Conservation (phyloP, 2,113 vertebrate species). For the Pangasianodon gigas region DNA sequence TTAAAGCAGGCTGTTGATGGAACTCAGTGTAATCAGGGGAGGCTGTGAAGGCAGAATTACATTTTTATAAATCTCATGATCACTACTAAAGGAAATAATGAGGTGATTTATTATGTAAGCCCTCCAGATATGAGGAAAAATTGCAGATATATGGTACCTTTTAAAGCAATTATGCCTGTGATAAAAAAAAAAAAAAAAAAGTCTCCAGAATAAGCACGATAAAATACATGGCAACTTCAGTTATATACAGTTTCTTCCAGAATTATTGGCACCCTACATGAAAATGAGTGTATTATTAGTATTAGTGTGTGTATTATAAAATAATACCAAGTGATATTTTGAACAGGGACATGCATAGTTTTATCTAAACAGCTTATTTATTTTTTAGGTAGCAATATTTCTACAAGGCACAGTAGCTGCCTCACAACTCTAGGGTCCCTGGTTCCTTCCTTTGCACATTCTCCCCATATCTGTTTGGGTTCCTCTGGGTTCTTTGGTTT, state of each 20-base stretch:
- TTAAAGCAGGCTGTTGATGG: constrained; percentile 13
- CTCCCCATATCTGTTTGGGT: not conserved
- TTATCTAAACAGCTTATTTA: not conserved
- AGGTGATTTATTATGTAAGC: constrained; percentile 17
- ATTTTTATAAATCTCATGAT: constrained; percentile 32
- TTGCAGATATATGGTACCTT: not conserved
- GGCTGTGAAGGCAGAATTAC: constrained; percentile 11
- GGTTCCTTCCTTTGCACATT: not conserved
- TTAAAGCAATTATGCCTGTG: not conserved
- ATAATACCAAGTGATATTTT: not conserved
- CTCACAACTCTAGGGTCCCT: not conserved
- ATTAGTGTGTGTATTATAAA: not conserved
- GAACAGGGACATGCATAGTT: not conserved
- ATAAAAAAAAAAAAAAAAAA: not conserved
- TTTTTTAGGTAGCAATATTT: not conserved
- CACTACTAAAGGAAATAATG: constrained; percentile 15
- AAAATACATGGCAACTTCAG: not conserved
- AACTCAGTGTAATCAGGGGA: not conserved
- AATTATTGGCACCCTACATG: not conserved
- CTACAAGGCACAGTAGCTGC: not conserved
- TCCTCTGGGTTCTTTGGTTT: not conserved
- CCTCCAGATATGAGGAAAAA: constrained; percentile 2
- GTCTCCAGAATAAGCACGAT: not conserved
- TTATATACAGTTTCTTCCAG: not conserved
- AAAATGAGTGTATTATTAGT: not conserved